phyloP scores from a whole-genome alignment of 2,797 vertebrate genomes.

The Danionella dracula region DNA sequence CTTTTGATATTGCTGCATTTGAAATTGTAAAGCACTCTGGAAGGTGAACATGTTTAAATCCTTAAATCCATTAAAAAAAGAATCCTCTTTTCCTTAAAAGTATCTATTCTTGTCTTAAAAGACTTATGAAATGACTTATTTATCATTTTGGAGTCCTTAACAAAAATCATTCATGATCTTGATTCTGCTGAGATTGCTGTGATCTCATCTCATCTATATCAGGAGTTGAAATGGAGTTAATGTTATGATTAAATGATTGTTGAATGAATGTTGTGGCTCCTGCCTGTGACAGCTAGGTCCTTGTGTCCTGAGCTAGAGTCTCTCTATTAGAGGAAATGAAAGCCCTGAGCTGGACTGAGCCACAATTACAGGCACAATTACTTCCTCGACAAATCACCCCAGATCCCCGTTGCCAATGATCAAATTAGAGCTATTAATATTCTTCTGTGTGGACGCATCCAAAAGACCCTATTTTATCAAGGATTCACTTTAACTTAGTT shows the following conservation, averaged over 20 bases:
- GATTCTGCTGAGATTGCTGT: conserved; percentile 21
- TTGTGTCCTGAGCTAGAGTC: conserved; percentile 8
- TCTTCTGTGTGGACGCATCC: neutral
- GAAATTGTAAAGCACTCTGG: no score
- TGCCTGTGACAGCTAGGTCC: conserved; percentile 7
- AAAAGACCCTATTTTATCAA: neutral
- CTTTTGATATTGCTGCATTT: no score
- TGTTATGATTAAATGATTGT: conserved; percentile 31
- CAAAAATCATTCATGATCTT: no score
- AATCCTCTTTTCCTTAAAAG: no score
- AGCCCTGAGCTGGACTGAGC: conserved; percentile 7
- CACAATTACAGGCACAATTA: conserved; percentile 35
- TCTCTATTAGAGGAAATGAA: conserved; percentile 39
- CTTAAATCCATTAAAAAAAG: no score
- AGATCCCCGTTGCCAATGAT: conserved; percentile 25
- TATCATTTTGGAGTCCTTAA: no score
- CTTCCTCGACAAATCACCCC: conserved; percentile 24
- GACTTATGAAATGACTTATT: no score
- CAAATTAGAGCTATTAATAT: conserved; percentile 17
- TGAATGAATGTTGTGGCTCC: conserved; percentile 16
- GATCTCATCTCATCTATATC: conserved; percentile 28
- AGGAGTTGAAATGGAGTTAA: conserved; percentile 11
- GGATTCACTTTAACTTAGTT: neutral
- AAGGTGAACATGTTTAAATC: no score
- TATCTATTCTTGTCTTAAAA: no score